These are phyloP conservation scores for Aspidapion aeneum DNA, from an alignment of 2,888 invertebrate species.

Conservation along the genomic window DNA sequence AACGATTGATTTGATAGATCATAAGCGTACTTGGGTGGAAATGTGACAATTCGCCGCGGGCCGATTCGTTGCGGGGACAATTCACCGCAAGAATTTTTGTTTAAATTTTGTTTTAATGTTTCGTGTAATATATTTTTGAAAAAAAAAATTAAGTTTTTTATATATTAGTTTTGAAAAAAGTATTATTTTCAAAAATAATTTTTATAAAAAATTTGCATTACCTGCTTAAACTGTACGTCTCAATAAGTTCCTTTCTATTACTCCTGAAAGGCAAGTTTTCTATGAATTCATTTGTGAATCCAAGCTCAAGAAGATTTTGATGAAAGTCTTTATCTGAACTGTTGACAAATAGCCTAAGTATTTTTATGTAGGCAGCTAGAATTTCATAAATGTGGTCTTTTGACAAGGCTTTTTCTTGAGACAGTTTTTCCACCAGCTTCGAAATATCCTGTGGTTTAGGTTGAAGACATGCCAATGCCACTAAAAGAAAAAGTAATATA, in stretches of 20 bases:
- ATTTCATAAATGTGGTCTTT: constrained; percentile 32
- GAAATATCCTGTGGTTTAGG: constrained; percentile 29
- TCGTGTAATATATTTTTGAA: too few species aligned
- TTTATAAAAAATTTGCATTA: too few species aligned
- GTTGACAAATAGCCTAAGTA: constrained; percentile 32
- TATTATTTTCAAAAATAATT: too few species aligned
- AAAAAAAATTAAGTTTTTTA: too few species aligned
- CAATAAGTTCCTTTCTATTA: constrained; percentile 31
- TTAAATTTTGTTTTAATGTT: too few species aligned
- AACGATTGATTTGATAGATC: too few species aligned
- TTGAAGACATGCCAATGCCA: constrained; percentile 32
- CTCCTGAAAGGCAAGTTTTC: constrained; percentile 35
- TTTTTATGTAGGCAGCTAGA: constrained; percentile 32
- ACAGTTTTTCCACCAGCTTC: constrained; percentile 32
- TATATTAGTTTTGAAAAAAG: too few species aligned
- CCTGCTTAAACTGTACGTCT: constrained; percentile 30
- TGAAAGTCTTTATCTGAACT: constrained; percentile 36
- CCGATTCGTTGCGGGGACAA: too few species aligned
- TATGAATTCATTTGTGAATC: constrained; percentile 38
- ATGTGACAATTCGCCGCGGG: too few species aligned
- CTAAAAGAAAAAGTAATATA: constrained; percentile 28
- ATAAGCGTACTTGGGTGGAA: too few species aligned
- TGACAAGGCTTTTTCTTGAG: constrained; percentile 29
- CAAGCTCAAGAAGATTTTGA: constrained; percentile 31
- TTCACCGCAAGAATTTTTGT: too few species aligned